Evolutionary conservation across 1,140 invertebrate genomes (phyloP).

Genomic region (Drosophila malerkotliana): DNA sequence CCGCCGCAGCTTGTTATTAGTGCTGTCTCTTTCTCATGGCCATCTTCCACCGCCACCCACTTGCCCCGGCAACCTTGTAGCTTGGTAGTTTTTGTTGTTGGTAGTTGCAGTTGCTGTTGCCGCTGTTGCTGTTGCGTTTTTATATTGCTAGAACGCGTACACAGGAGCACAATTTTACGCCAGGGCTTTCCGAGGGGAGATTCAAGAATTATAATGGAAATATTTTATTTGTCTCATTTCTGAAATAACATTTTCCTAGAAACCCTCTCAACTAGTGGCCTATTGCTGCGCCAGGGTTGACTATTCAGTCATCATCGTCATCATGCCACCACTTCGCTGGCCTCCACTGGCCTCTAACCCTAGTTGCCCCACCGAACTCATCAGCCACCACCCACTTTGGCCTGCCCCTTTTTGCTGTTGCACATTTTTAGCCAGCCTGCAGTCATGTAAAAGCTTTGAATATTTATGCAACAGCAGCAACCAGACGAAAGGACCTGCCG

Average conservation of each 20-base stretch:
- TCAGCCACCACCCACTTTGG: conserved; percentile 24
- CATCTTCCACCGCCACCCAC: background rate
- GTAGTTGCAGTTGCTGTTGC: conserved; percentile 33
- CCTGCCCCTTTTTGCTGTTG: conserved; percentile 51
- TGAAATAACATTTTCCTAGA: conserved; percentile 1
- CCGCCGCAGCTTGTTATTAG: conserved; percentile 71
- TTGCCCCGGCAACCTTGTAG: background rate
- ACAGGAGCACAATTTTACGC: conserved; percentile 64
- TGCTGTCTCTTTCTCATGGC: conserved; percentile 24
- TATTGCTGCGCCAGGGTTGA: conserved; percentile 45
- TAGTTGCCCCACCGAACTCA: conserved; percentile 18
- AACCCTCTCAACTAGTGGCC: conserved; percentile 62
- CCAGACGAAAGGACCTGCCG: conserved; percentile 31
- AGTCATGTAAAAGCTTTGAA: conserved; percentile 80
- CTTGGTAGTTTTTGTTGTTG: conserved; percentile 19
- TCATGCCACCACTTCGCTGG: conserved; percentile 39
- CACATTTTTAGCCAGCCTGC: conserved; percentile 80
- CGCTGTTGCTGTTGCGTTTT: conserved; percentile 53
- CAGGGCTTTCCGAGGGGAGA: conserved; percentile 17
- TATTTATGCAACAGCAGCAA: conserved; percentile 70
- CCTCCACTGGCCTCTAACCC: conserved; percentile 29
- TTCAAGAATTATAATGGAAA: background rate
- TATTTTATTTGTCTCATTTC: background rate
- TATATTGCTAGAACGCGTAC: conserved; percentile 72
- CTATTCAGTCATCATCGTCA: conserved; percentile 57